Conservation (phyloP, 1,140 invertebrate species). For the Eumaeus atala region DNA sequence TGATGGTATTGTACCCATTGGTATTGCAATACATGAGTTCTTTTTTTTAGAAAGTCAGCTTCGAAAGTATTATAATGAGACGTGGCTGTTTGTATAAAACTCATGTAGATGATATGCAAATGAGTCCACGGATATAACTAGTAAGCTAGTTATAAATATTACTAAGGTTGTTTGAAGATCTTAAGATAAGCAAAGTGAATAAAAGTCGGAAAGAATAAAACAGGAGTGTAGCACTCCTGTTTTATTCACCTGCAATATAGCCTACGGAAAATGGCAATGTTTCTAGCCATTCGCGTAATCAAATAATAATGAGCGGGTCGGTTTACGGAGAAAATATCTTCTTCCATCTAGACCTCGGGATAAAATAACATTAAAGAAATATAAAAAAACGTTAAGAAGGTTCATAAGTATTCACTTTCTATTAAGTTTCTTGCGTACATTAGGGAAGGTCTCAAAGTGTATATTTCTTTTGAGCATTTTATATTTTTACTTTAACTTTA, state of each 20-base stretch:
- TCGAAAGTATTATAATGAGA: too few relatives aligned
- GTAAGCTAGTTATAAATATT: too few relatives aligned
- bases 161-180: too few relatives aligned
- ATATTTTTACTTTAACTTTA: too few relatives aligned
- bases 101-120: too few relatives aligned
- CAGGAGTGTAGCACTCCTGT: too few relatives aligned
- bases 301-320: conserved; percentile 20
- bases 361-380: conserved; percentile 9
- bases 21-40: too few relatives aligned
- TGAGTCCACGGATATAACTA: too few relatives aligned
- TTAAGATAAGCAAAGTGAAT: neutral
- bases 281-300: conserved; percentile 18
- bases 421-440: conserved; percentile 1
- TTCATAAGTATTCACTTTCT: conserved; percentile 2
- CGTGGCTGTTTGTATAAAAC: too few relatives aligned
- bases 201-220: neutral
- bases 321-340: conserved; percentile 12
- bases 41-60: too few relatives aligned
- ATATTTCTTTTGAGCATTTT: too few relatives aligned
- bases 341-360: neutral
- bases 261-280: conserved; percentile 13
- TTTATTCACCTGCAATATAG: conserved; percentile 12
- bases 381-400: neutral
- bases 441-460: neutral
- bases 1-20: too few relatives aligned